phyloP scores from a whole-genome alignment of 35 echinoderm and acorn worm species.

The Apostichopus californicus region DNA sequence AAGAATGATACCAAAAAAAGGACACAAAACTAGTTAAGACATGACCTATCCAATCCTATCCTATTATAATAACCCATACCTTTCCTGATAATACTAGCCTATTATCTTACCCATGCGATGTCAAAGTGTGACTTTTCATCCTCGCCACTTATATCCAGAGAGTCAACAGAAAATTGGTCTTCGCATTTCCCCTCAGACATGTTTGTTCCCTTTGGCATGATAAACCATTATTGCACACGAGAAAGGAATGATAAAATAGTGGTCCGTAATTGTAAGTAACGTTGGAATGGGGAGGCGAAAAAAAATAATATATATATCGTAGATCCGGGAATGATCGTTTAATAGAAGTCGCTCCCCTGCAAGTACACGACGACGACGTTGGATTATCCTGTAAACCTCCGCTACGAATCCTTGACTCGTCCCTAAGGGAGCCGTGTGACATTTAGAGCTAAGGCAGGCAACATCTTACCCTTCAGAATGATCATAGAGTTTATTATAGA shows the following conservation, averaged over 20 bases:
- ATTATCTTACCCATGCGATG: background rate
- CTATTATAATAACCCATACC: too few relatives aligned
- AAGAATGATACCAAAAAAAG: background rate
- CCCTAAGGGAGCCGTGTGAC: background rate
- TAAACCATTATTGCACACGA: constrained; percentile 9
- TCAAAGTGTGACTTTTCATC: constrained; percentile 6
- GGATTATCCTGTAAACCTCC: background rate
- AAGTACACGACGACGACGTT: background rate
- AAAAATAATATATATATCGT: too few relatives aligned
- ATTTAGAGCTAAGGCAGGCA: background rate
- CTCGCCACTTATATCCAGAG: background rate
- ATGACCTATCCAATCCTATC: too few relatives aligned
- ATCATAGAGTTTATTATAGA: background rate
- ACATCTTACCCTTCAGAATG: background rate
- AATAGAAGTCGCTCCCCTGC: background rate
- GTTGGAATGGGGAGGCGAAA: too few relatives aligned
- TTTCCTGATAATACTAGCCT: background rate
- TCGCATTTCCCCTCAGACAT: constrained; percentile 12
- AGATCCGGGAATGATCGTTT: background rate
- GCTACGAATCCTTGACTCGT: constrained; percentile 1
- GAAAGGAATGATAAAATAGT: background rate
- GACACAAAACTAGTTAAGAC: too few relatives aligned
- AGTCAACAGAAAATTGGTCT: constrained; percentile 18
- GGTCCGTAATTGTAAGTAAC: too few relatives aligned
- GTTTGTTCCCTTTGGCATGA: background rate